A percentile compares a stretch with the other conserved stretches of the same genome.
These are phyloP conservation scores for Phylloscopus trochilus DNA, from an alignment of 2,113 vertebrate genomes.

Conservation along the genomic window DNA sequence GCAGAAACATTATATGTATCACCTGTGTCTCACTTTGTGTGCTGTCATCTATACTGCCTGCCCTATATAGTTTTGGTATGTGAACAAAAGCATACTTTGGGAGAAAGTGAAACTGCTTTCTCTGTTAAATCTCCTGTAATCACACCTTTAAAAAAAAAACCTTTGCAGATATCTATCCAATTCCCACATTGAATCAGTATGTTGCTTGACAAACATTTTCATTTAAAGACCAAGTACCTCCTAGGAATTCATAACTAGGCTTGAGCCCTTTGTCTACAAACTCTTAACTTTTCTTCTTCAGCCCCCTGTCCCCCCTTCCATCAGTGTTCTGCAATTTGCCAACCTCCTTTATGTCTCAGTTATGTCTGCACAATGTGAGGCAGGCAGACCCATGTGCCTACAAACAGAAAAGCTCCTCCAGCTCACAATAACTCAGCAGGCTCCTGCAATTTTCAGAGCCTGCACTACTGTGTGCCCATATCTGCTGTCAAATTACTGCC, in stretches of 20 bases:
- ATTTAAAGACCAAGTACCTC: slow-evolving; percentile 13
- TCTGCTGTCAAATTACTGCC: slow-evolving; percentile 45
- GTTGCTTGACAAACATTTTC: neutral
- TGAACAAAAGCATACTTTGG: neutral
- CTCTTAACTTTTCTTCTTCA: slow-evolving; percentile 13
- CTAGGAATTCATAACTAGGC: slow-evolving; percentile 44
- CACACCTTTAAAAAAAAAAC: neutral
- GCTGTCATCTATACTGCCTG: neutral
- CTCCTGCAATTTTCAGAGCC: slow-evolving; percentile 28
- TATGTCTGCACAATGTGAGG: slow-evolving; percentile 29
- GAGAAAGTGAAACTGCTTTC: neutral
- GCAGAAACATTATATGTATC: neutral
- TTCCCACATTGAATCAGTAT: neutral
- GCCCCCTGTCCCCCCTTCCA: neutral
- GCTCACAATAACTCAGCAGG: slow-evolving; percentile 66
- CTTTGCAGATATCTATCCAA: neutral
- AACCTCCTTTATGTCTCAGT: slow-evolving; percentile 57
- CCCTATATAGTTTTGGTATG: neutral
- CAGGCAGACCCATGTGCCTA: slow-evolving; percentile 38
- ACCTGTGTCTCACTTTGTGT: neutral
- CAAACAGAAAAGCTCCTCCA: slow-evolving; percentile 47
- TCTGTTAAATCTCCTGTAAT: neutral
- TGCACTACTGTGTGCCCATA: slow-evolving; percentile 14
- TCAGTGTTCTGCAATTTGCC: slow-evolving; percentile 29
- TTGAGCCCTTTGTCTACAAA: neutral